Conservation (phyloP, 2,113 vertebrate species). For the Danio rerio region DNA sequence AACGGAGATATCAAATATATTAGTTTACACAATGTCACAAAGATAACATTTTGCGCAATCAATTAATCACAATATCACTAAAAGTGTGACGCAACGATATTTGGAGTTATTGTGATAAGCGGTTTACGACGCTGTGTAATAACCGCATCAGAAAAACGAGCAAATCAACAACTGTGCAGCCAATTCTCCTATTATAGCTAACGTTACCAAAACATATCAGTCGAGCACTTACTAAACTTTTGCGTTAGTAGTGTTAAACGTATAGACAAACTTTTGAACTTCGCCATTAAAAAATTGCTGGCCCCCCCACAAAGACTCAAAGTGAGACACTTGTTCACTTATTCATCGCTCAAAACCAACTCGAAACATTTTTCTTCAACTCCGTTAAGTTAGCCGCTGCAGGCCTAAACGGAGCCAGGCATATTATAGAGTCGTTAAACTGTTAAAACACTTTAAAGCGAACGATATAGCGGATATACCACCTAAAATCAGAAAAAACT, state of each 20-base stretch:
- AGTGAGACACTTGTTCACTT: constrained; percentile 15
- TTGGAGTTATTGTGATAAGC: neutral
- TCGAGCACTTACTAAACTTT: neutral
- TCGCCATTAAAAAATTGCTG: neutral
- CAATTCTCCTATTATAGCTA: neutral
- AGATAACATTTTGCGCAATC: no score
- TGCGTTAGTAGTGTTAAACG: no score
- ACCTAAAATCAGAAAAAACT: constrained; percentile 13
- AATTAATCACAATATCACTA: neutral
- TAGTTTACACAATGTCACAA: no score
- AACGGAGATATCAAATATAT: neutral
- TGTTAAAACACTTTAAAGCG: neutral
- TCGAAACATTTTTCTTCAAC: neutral
- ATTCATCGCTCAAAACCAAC: neutral
- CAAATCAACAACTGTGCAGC: neutral
- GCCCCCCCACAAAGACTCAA: constrained; percentile 41
- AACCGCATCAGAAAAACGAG: neutral
- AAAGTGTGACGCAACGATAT: neutral
- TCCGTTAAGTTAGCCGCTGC: neutral
- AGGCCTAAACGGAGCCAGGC: neutral
- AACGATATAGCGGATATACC: constrained; percentile 12
- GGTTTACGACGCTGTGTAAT: neutral
- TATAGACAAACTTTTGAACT: neutral
- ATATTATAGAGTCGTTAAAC: neutral
- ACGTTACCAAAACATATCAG: neutral